These are phyloP conservation scores for Drosophila santomea DNA, from an alignment of 1,140 invertebrate genomes.

Conservation along the genomic window DNA sequence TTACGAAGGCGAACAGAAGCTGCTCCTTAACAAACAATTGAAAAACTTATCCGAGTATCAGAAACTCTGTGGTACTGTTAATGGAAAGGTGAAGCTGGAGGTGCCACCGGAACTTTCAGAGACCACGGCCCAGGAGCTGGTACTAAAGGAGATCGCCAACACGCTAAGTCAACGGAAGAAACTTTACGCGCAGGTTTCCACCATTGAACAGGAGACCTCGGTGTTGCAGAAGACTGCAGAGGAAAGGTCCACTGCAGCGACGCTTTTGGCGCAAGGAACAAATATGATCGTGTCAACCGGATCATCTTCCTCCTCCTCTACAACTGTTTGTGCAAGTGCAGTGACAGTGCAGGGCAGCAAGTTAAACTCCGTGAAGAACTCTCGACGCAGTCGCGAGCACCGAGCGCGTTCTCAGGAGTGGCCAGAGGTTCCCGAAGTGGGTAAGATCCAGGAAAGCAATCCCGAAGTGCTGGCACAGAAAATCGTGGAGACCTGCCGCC, in stretches of 20 bases:
- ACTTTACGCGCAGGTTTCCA: slow-evolving; percentile 90
- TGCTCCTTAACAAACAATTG: slow-evolving; percentile 86
- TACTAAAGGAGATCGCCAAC: slow-evolving; percentile 93
- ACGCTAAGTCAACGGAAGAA: slow-evolving; percentile 92
- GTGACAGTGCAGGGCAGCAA: slow-evolving; percentile 56
- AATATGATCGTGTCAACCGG: slow-evolving; percentile 78
- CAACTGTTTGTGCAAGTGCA: slow-evolving; percentile 20
- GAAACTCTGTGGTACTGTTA: slow-evolving; percentile 70
- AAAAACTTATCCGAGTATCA: slow-evolving; percentile 87
- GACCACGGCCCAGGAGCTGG: slow-evolving; percentile 90
- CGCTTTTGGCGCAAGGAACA: slow-evolving; percentile 79
- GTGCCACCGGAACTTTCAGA: slow-evolving; percentile 86
- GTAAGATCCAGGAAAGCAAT: slow-evolving; percentile 96
- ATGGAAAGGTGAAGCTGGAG: slow-evolving; percentile 75
- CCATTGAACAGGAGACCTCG: slow-evolving; percentile 90
- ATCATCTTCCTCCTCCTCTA: slow-evolving; percentile 26
- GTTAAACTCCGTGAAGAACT: slow-evolving; percentile 81
- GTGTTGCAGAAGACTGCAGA: slow-evolving; percentile 90
- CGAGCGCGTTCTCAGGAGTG: slow-evolving; percentile 93
- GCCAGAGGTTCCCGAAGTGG: slow-evolving; percentile 95
- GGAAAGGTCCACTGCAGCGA: slow-evolving; percentile 87
- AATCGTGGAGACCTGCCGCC: slow-evolving; percentile 93
- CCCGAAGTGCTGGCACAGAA: slow-evolving; percentile 95
- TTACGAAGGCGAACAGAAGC: slow-evolving; percentile 89
- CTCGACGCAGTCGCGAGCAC: slow-evolving; percentile 89